Conservation (phyloP, 2,888 invertebrate genomes). For the Lissocephala sabroskyi region DNA sequence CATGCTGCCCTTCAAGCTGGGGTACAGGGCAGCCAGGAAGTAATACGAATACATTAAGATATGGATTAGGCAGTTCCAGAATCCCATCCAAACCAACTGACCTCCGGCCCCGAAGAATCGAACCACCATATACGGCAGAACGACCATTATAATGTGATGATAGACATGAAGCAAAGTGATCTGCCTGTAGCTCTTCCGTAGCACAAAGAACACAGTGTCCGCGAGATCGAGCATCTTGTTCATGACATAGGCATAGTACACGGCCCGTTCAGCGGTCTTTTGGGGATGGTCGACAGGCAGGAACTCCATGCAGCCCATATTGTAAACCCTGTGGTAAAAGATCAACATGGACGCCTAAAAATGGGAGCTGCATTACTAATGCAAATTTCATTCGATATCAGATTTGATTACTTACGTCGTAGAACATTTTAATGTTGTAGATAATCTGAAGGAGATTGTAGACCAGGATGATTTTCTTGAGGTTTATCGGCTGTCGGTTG, state of each 20-base stretch:
- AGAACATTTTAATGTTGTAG: too few species aligned
- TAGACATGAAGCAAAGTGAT: slow-evolving; percentile 6
- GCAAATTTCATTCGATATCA: too few species aligned
- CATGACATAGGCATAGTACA: slow-evolving; percentile 75
- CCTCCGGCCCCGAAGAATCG: slow-evolving; percentile 77
- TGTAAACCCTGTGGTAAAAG: too few species aligned
- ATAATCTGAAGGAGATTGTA: too few species aligned
- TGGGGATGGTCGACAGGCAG: background rate
- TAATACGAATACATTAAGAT: slow-evolving; percentile 86
- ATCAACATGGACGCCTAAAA: too few species aligned
- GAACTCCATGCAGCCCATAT: background rate
- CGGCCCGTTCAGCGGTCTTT: background rate
- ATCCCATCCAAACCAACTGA: slow-evolving; percentile 77
- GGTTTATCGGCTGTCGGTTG: too few species aligned
- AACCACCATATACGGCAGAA: slow-evolving; percentile 75
- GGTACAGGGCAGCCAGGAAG: slow-evolving; percentile 79
- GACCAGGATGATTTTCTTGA: too few species aligned
- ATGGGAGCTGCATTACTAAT: too few species aligned
- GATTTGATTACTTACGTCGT: too few species aligned
- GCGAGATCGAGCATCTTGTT: slow-evolving; percentile 75
- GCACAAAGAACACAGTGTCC: background rate
- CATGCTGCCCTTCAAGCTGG: slow-evolving; percentile 78
- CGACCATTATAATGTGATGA: background rate
- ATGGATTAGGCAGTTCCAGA: slow-evolving; percentile 83
- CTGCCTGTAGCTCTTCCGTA: slow-evolving; percentile 4